Base-by-base conservation (phyloP, 2,888 invertebrate species). In the Lysandra coridon region DNA sequence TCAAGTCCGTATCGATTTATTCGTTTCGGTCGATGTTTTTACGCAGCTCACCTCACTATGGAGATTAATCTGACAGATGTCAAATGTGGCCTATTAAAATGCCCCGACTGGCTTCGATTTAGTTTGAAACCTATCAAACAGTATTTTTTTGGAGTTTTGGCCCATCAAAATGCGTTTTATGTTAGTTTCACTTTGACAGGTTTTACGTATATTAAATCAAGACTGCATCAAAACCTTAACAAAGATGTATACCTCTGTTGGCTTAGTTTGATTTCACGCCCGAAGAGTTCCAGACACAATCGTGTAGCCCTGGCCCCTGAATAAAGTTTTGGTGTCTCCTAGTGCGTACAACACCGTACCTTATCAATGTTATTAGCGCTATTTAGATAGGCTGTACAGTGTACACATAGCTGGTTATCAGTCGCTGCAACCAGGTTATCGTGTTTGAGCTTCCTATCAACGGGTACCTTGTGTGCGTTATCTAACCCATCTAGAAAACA, bases 351-450 rank as follows among this genome's bases (percentile, higher is more conserved):
- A 14, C 78, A 79, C 73, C 57, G 78, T 78, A 81, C 80, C 60
- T 79, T 79, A 81, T 82, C 80, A 77, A 62, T 81, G 81, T 83
- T 83, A 83, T 83, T 83, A 83, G 83, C 82, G 81, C 80, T 83
- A 82, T 83, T 85, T 83, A 83, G 83, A 80, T 82, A 81, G 84
- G 85, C 83, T 82, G 88, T 77, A 83, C 83, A 83, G 80, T 82
- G 88, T 78, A 83, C 83, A 83, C 80, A 57, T 57, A 86, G 82
- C 79, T 81, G 80, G 84, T 88, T 91, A 93, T 92, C 92, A 89
- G 86, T 82, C 83, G 84, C 86, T 87, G 89, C 91, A 92, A 91
- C 90, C 92, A 90, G 91, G 92, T 91, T 93, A 92, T 93, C 93
- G 89, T 89, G 92, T 93, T 92, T 92, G 90, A 85, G 85, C 86